phyloP scores from a whole-genome alignment of 2,113 vertebrate species.

The Turdus rufiventris region DNA sequence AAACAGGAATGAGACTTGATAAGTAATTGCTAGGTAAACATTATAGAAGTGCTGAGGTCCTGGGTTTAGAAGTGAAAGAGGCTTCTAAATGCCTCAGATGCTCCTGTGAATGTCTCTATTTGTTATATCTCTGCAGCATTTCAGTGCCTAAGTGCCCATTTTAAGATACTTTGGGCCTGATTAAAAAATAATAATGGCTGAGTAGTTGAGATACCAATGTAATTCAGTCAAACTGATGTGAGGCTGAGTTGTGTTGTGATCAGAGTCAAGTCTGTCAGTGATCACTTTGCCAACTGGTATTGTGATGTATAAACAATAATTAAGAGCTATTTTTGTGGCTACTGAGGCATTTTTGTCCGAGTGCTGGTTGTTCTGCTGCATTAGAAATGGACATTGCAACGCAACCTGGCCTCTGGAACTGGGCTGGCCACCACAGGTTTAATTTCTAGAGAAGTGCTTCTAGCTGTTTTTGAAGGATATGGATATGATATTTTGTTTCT shows the following conservation, averaged over 20 bases:
- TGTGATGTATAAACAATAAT: not conserved
- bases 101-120: not conserved
- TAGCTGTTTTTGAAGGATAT: not conserved
- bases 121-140: not conserved
- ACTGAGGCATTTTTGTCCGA: not conserved
- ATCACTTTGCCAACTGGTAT: not conserved
- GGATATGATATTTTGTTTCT: not conserved
- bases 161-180: slow-evolving; percentile 19
- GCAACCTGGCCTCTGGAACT: not conserved
- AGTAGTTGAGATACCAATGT: not conserved
- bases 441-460: not conserved
- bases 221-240: not conserved
- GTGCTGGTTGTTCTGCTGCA: not conserved
- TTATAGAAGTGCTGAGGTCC: slow-evolving; percentile 17
- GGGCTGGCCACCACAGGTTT: not conserved
- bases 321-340: not conserved
- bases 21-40: slow-evolving; percentile 21
- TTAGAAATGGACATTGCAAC: not conserved
- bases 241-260: not conserved
- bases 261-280: not conserved
- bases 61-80: not conserved
- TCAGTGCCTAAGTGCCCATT: not conserved
- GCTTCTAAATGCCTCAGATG: not conserved
- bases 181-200: slow-evolving; percentile 14
- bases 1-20: slow-evolving; percentile 22